phyloP scores from a whole-genome alignment of 2,797 vertebrate species.

The Bradypus variegatus region DNA sequence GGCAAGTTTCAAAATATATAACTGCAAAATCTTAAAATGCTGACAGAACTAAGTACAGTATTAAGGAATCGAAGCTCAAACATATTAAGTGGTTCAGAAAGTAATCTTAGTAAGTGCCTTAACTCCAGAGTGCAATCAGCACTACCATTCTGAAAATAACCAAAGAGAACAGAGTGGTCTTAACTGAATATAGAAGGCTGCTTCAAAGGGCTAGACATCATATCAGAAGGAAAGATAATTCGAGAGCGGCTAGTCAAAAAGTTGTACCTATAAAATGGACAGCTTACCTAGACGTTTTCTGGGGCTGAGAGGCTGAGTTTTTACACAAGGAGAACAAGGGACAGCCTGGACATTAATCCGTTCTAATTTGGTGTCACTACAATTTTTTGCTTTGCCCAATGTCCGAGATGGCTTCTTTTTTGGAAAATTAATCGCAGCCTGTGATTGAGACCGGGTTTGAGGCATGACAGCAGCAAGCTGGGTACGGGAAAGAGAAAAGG shows the following conservation, averaged over 20 bases:
- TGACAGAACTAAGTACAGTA: not conserved
- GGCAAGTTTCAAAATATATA: not conserved
- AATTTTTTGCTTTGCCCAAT: constrained; percentile 47
- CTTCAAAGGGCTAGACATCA: not conserved
- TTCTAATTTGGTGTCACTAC: not conserved
- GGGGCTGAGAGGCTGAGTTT: constrained; percentile 85
- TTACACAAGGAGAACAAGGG: not conserved
- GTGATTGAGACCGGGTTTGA: constrained; percentile 79
- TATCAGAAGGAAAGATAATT: not conserved
- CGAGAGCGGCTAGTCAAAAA: not conserved
- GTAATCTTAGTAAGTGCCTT: not conserved
- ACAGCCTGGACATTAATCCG: not conserved
- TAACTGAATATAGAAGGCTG: not conserved
- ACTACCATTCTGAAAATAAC: constrained; percentile 35
- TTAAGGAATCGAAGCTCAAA: not conserved
- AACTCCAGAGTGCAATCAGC: not conserved
- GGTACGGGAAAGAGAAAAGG: not conserved
- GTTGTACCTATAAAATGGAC: not conserved
- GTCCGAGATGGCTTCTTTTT: constrained; percentile 76
- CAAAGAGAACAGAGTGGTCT: not conserved
- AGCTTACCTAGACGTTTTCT: constrained; percentile 87
- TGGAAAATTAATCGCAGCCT: constrained; percentile 83
- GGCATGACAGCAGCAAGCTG: constrained; percentile 75
- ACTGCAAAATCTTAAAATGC: not conserved
- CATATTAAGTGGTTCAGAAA: not conserved